phyloP scores from a whole-genome alignment of 1,140 invertebrate genomes.

The Scaptomyza graminum region DNA sequence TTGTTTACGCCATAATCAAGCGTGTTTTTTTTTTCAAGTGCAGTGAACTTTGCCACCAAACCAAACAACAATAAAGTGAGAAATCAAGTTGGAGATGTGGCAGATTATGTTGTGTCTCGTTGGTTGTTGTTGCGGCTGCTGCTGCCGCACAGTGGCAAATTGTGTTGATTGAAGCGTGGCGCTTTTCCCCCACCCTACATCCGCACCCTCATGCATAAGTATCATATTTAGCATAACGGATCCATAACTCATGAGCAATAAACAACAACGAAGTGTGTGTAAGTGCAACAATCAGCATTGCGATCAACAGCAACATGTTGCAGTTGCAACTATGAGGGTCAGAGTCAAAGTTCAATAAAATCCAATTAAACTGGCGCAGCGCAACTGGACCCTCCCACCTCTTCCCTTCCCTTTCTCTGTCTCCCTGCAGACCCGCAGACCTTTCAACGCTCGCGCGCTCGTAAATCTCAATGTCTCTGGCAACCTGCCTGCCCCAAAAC shows the following conservation, averaged over 20 bases:
- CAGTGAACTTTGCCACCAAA: constrained; percentile 53
- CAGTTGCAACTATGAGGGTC: constrained; percentile 70
- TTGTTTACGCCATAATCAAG: constrained; percentile 51
- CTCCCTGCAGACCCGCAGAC: constrained; percentile 55
- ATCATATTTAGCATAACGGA: constrained; percentile 24
- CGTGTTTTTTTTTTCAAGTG: constrained; percentile 37
- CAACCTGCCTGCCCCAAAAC: constrained; percentile 34
- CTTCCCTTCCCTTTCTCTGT: not conserved
- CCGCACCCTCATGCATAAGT: constrained; percentile 50
- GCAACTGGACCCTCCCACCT: not conserved
- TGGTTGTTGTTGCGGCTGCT: constrained; percentile 4
- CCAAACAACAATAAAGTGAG: constrained; percentile 33
- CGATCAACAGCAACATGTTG: constrained; percentile 66
- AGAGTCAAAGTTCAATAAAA: constrained; percentile 82
- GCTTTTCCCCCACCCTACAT: constrained; percentile 9
- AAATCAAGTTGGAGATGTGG: constrained; percentile 60
- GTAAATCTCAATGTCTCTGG: constrained; percentile 66
- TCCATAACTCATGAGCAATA: constrained; percentile 45
- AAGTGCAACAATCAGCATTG: constrained; percentile 19
- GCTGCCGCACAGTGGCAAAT: constrained; percentile 41
- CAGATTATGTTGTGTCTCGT: constrained; percentile 65
- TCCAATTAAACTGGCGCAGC: constrained; percentile 71
- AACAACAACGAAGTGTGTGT: constrained; percentile 22
- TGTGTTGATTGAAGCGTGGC: constrained; percentile 66
- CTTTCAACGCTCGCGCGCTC: constrained; percentile 53